Base-by-base conservation (phyloP, 2,888 invertebrate species). In the Charanyca ferruginea region DNA sequence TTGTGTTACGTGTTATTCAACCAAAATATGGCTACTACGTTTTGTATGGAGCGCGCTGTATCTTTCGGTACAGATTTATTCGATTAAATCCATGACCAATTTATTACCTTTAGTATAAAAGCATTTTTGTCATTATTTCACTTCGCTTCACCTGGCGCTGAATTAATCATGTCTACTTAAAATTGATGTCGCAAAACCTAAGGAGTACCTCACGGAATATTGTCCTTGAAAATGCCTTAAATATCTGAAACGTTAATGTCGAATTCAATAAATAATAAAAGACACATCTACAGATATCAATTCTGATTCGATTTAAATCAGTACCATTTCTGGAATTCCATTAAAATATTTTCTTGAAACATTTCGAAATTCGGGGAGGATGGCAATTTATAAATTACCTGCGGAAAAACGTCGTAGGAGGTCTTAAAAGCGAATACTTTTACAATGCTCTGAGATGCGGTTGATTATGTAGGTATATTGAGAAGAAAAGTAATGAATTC, bases 251-350 rank as follows among this genome's bases (percentile, higher is more conserved):
- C 47, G 28, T 60, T 60, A 73, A 73, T 42, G 72, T 61, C 49
- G 52, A 42, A 68, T 67, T 66, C 67, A 59, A 66, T 81, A 71
- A 71, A 77, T 74, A 72, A 83, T 68, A 47, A 51, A 73, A 44
- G 60, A 66, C 48, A 63, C 70, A 73, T 66, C 66, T 55, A 42
- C 66, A 68, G 54, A 55, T 71, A 69, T 69, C 55, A 68, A 65
- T 60, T 80, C 65, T 60, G 25, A 48, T 79, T 74, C 58, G 66
- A 77, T 77, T 80, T 79, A 67, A 77, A 80, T 79, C 79, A 79
- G 73, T 23, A 78, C 47, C 52, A 70, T 75, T 83, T 66, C 66
- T 48, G 22, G 48, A 48, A 83, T 69, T 70, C 72, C 75, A 62
- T 69, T 77, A 67, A 79, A 80, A 81, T 77, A 73, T 80, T 73